Evolutionary conservation across 1,140 invertebrate genomes (phyloP).

Genomic region (Phocides pigmalion): DNA sequence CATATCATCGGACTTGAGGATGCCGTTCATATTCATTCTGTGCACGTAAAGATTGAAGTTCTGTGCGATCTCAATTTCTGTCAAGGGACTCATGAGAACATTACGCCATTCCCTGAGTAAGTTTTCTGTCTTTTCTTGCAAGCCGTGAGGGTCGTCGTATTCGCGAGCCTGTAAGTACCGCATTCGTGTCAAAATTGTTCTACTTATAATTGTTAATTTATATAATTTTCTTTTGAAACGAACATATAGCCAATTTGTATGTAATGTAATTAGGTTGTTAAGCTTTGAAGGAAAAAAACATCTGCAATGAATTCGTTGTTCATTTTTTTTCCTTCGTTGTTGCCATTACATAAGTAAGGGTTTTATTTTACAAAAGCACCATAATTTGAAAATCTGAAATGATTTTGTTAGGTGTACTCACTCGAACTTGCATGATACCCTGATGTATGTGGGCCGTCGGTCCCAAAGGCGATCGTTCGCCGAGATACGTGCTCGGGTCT

Average conservation of each 20-base stretch:
- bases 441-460: conserved; percentile 96
- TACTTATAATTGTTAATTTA: no score
- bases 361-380: conserved; percentile 92
- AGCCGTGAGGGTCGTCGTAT: conserved; percentile 96
- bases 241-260: no score
- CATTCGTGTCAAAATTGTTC: not conserved
- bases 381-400: not conserved
- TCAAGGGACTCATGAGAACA: conserved; percentile 91
- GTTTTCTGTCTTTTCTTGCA: conserved; percentile 98
- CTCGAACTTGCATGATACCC: conserved; percentile 92
- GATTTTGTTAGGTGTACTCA: no score
- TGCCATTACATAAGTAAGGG: no score
- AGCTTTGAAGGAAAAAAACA: no score
- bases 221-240: no score
- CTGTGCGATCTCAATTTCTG: conserved; percentile 93
- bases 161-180: conserved; percentile 88
- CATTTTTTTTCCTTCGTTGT: no score
- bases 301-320: no score
- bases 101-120: conserved; percentile 97
- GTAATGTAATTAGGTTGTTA: no score
- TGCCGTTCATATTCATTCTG: conserved; percentile 95
- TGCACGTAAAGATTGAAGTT: conserved; percentile 98
- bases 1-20: conserved; percentile 94
- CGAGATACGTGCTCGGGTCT: conserved; percentile 86
- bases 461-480: conserved; percentile 88